These are phyloP conservation scores for Chloropsis hardwickii DNA, from an alignment of 2,113 vertebrate genomes.

Conservation along the genomic window DNA sequence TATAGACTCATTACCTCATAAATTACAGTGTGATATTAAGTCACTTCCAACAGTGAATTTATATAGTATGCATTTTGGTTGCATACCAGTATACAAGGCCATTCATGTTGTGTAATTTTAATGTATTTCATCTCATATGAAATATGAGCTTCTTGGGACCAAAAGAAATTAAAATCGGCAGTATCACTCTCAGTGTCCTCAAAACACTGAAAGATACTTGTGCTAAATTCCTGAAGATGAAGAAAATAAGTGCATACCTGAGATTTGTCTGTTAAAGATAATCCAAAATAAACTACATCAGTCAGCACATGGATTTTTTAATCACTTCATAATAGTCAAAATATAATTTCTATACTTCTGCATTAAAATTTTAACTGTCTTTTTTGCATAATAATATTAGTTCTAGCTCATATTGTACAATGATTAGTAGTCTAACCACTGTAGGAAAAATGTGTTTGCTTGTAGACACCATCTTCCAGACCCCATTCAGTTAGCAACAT, in stretches of 20 bases:
- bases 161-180: not conserved
- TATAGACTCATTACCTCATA: not conserved
- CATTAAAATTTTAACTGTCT: not conserved
- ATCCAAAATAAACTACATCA: not conserved
- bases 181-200: not conserved
- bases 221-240: not conserved
- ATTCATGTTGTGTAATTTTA: not conserved
- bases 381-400: not conserved
- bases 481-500: not conserved
- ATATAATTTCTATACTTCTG: not conserved
- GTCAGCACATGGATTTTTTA: not conserved
- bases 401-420: not conserved
- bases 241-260: not conserved
- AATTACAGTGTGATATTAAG: not conserved
- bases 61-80: not conserved
- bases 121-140: not conserved
- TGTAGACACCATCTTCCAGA: not conserved
- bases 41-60: not conserved
- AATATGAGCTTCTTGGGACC: not conserved
- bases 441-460: not conserved
- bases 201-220: not conserved
- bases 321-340: not conserved
- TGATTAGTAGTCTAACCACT: not conserved
- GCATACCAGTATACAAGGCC: not conserved
- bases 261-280: not conserved